These are phyloP conservation scores for Morbakka virulenta DNA, from an alignment of 30 jellyfish, hydroid and myxozoan genomes.

Conservation along the genomic window DNA sequence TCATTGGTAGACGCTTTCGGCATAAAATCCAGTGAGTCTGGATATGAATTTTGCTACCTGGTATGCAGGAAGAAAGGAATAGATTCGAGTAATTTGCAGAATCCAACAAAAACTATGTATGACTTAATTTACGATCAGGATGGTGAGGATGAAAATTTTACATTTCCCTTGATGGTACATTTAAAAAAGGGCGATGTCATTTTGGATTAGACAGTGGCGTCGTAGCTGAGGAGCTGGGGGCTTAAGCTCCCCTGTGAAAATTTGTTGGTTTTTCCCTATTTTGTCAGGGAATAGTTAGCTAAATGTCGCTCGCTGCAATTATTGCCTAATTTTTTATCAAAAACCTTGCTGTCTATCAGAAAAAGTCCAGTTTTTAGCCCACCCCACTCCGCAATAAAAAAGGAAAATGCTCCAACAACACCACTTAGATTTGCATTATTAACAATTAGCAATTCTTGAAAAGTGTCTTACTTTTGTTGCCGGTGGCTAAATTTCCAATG, in stretches of 20 bases:
- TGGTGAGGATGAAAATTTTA: constrained; percentile 16
- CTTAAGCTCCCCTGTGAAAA: not conserved
- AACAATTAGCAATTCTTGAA: too few species aligned
- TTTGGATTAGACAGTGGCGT: not conserved
- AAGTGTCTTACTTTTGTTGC: too few species aligned
- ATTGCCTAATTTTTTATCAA: not conserved
- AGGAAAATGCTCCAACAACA: too few species aligned
- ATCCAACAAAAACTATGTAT: constrained; percentile 20
- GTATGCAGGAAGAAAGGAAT: constrained; percentile 33
- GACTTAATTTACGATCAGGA: constrained; percentile 20
- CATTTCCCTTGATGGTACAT: constrained; percentile 14
- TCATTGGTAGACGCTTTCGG: too few species aligned
- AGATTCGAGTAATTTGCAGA: not conserved
- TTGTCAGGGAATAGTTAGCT: not conserved
- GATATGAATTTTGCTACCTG: constrained; percentile 17
- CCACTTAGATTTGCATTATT: too few species aligned
- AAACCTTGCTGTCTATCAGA: not conserved
- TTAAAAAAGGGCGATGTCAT: constrained; percentile 28
- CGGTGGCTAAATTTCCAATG: too few species aligned
- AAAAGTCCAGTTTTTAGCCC: not conserved
- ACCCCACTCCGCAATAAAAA: too few species aligned
- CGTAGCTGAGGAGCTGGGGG: not conserved
- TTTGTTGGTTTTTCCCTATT: not conserved
- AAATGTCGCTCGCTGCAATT: not conserved
- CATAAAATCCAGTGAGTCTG: too few species aligned